These are phyloP conservation scores for Entomobrya multifasciata DNA, from an alignment of 2,888 invertebrate genomes.

Conservation along the genomic window DNA sequence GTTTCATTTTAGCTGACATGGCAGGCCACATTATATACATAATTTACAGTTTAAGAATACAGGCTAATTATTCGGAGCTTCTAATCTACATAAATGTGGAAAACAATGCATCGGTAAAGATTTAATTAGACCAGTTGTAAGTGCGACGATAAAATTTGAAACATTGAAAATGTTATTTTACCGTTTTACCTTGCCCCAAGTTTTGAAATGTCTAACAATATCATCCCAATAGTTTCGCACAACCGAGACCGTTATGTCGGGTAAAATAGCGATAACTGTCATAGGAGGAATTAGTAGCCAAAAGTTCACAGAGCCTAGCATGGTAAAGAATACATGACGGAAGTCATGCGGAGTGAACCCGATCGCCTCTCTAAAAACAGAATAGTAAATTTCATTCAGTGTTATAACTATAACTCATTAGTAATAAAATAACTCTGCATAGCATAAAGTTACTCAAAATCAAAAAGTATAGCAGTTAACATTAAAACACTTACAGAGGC, in stretches of 20 bases:
- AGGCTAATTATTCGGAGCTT: too few relatives aligned
- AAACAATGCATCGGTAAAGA: not conserved
- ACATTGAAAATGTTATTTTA: too few relatives aligned
- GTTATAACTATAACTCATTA: not conserved
- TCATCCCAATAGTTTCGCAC: slow-evolving; percentile 62
- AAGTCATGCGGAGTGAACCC: slow-evolving; percentile 65
- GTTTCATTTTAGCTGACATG: too few relatives aligned
- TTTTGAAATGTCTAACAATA: slow-evolving; percentile 53
- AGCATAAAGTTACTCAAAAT: too few relatives aligned
- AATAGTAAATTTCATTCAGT: not conserved
- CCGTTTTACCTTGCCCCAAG: slow-evolving; percentile 65
- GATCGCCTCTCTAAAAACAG: slow-evolving; percentile 26
- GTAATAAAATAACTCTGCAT: too few relatives aligned
- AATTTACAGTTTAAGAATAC: too few relatives aligned
- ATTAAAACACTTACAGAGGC: slow-evolving; percentile 81
- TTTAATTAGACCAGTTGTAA: not conserved
- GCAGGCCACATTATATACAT: too few relatives aligned
- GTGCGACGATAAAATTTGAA: not conserved
- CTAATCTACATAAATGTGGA: slow-evolving; percentile 13
- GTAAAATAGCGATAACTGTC: slow-evolving; percentile 83
- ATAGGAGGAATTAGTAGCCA: slow-evolving; percentile 84
- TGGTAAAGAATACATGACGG: slow-evolving; percentile 83
- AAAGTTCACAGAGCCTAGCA: slow-evolving; percentile 84
- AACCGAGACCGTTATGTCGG: slow-evolving; percentile 82
- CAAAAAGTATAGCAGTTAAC: too few relatives aligned